Percentiles rank a stretch among this genome's conserved stretches.
phyloP scores from a whole-genome alignment of 2,888 invertebrate genomes.

The Sericinus montela region DNA sequence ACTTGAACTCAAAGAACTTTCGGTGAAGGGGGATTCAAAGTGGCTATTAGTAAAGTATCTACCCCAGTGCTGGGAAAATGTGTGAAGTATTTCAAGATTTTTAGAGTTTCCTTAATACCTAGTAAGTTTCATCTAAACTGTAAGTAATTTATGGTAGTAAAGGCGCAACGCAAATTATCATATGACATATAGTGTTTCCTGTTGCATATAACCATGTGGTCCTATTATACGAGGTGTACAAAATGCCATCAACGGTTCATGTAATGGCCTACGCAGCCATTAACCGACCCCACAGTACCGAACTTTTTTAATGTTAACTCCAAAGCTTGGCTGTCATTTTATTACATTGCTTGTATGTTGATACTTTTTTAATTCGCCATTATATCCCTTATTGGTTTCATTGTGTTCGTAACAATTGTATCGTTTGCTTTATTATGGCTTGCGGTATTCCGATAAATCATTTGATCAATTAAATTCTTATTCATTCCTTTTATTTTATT shows the following conservation, averaged over 20 bases:
- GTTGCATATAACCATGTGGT: conserved; percentile 58
- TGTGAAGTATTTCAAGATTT: too few relatives aligned
- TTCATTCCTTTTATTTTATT: background rate
- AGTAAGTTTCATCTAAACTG: too few relatives aligned
- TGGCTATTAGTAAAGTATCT: too few relatives aligned
- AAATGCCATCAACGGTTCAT: conserved; percentile 52
- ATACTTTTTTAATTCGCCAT: conserved; percentile 49
- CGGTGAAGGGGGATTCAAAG: too few relatives aligned
- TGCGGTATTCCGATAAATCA: conserved; percentile 14
- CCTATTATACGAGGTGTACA: conserved; percentile 64
- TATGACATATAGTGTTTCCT: conserved; percentile 30
- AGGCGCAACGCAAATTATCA: too few relatives aligned
- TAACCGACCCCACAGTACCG: conserved; percentile 56
- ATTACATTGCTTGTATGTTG: conserved; percentile 54
- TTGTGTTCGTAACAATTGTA: conserved; percentile 42
- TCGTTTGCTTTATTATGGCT: conserved; percentile 15
- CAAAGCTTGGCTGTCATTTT: conserved; percentile 55
- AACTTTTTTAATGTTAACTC: conserved; percentile 62
- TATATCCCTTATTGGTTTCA: conserved; percentile 60
- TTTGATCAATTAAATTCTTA: conserved; percentile 2
- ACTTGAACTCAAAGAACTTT: too few relatives aligned
- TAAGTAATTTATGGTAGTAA: too few relatives aligned
- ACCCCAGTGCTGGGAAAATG: too few relatives aligned
- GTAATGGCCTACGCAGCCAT: conserved; percentile 66
- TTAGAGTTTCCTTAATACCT: too few relatives aligned